phyloP scores from a whole-genome alignment of 2,797 vertebrate species.

The Leptodactylus fallax region DNA sequence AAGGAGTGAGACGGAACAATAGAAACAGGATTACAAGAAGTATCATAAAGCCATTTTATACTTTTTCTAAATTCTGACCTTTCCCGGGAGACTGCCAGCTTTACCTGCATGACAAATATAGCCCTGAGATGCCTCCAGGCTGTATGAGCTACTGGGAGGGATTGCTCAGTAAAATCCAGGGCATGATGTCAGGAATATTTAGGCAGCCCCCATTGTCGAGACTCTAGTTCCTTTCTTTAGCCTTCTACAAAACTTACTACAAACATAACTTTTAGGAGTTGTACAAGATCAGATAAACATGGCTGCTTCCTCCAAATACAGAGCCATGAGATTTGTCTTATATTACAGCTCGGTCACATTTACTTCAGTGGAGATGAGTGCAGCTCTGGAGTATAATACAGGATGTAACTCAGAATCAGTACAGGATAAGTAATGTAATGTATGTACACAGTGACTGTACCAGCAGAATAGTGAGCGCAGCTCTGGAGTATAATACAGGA shows the following conservation, averaged over 20 bases:
- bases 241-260: background rate
- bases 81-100: background rate
- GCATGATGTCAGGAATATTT: background rate
- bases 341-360: too few relatives aligned
- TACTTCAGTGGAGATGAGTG: too few relatives aligned
- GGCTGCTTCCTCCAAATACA: too few relatives aligned
- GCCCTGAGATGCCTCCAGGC: background rate
- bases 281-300: too few relatives aligned
- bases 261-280: too few relatives aligned
- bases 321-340: too few relatives aligned
- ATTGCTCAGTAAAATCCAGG: background rate
- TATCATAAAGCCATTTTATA: background rate
- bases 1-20: background rate
- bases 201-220: background rate
- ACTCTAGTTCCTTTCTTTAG: background rate
- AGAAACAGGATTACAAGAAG: background rate
- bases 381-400: too few relatives aligned
- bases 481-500: too few relatives aligned
- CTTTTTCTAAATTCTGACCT: background rate
- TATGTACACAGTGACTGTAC: too few relatives aligned
- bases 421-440: too few relatives aligned
- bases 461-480: too few relatives aligned
- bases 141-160: background rate
- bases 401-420: too few relatives aligned
- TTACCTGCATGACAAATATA: background rate